Evolutionary conservation across 2,888 invertebrate species (phyloP), one percentile per base, ranked within the genome.

Genomic region (Microctonus brassicae): DNA sequence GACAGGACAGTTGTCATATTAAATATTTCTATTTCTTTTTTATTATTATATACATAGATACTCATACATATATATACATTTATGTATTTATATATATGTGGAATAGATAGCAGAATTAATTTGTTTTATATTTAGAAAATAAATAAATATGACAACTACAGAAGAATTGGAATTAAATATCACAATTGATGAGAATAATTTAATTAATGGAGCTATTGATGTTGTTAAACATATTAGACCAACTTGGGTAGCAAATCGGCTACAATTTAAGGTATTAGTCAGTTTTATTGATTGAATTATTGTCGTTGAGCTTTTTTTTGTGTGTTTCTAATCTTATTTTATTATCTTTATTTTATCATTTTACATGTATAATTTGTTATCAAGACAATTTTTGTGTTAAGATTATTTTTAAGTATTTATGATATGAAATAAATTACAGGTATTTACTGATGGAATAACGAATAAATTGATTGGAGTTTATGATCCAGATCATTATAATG

Each of bases 381-480:
- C n/a, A 2, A 2, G 9, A 64, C n/a, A n/a, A n/a, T n/a, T n/a
- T n/a, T n/a, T n/a, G n/a, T n/a, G n/a, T n/a, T n/a, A n/a, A n/a
- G n/a, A n/a, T n/a, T 7, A 33, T 60, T 33, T 10, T n/a, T n/a
- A n/a, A n/a, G n/a, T n/a, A n/a, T n/a, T n/a, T n/a, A n/a, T n/a
- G n/a, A n/a, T 5, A 22, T 29, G 34, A 39, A 36, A 34, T 17
- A 17, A 1, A 6, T 61, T 69, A 0, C 89, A 98, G 97, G 88
- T 93, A 83, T 97, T 98, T 88, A 97, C 96, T 75, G 95, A 97
- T 90, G 98, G 98, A 57, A 95, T 97, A 75, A 97, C 97, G 61
- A 98, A 98, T 89, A 96, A 95, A 88, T 90, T 98, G 80, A 91
- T 97, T 69, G 95, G 95, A 61, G 80, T 88, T 36, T 87, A 87